These are phyloP conservation scores for Eulemur macaco DNA, from an alignment of 2,113 vertebrate species.

Conservation along the genomic window DNA sequence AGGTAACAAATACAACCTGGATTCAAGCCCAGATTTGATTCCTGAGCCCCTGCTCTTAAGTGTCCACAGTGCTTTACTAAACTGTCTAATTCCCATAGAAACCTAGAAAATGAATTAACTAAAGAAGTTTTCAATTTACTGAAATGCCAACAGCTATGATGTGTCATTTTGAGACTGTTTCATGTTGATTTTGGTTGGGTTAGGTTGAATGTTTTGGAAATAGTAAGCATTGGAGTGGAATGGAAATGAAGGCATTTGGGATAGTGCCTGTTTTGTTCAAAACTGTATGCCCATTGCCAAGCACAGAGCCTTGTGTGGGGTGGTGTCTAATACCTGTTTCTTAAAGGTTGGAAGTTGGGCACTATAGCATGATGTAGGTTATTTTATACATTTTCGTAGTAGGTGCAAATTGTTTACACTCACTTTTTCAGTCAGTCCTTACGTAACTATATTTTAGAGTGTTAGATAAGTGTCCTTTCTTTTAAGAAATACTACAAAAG, in stretches of 20 bases:
- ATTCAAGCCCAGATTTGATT: conserved; percentile 18
- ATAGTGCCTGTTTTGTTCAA: background rate
- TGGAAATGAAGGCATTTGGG: background rate
- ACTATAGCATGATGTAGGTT: background rate
- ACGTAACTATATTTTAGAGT: background rate
- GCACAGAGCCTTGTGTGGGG: background rate
- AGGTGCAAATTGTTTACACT: conserved; percentile 23
- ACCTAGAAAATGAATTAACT: conserved; percentile 57
- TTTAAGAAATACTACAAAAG: conserved; percentile 32
- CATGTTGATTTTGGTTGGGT: conserved; percentile 47
- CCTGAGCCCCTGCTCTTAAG: background rate
- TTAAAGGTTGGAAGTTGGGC: background rate
- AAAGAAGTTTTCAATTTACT: conserved; percentile 63
- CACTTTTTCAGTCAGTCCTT: background rate
- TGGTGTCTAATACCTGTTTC: background rate
- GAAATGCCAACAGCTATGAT: conserved; percentile 22
- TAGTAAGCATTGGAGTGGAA: background rate
- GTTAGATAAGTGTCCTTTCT: conserved; percentile 15
- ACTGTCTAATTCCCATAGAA: conserved; percentile 55
- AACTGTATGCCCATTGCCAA: background rate
- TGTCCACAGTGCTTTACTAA: conserved; percentile 52
- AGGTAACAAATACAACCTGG: background rate
- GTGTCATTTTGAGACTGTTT: conserved; percentile 36
- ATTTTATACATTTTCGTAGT: conserved; percentile 35
- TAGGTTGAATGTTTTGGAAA: conserved; percentile 18